Evolutionary conservation across 2,888 invertebrate genomes (phyloP).

Genomic region (Rhodophaea formosa): DNA sequence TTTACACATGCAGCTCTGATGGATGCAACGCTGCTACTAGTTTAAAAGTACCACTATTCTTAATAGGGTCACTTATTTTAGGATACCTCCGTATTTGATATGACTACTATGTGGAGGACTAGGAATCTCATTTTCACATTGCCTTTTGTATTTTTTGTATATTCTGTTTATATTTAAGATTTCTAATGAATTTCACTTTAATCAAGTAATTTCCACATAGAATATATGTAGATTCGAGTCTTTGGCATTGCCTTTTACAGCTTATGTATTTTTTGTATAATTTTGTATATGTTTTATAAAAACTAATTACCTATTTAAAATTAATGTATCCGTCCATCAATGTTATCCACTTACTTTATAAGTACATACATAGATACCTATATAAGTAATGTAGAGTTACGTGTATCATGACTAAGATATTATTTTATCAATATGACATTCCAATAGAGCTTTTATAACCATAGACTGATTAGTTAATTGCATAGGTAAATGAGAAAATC

Average conservation of each 20-base stretch:
- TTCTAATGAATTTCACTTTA: too few species aligned
- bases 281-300: not conserved
- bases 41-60: conserved; percentile 40
- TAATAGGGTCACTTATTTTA: conserved; percentile 34
- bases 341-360: not conserved
- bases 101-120: not conserved
- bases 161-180: not conserved
- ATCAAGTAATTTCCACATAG: too few species aligned
- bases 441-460: not conserved
- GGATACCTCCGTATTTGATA: not conserved
- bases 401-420: not conserved
- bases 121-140: not conserved
- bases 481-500: not conserved
- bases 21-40: conserved; percentile 87
- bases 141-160: not conserved
- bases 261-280: not conserved
- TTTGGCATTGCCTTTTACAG: too few species aligned
- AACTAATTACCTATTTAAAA: not conserved
- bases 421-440: conserved; percentile 4
- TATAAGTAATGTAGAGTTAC: not conserved
- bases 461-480: conserved; percentile 18
- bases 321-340: not conserved
- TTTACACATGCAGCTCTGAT: conserved; percentile 91
- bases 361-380: not conserved
- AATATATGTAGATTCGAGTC: too few species aligned